phyloP scores from a whole-genome alignment of 2,888 invertebrate genomes.

The Nomada hirtipes region DNA sequence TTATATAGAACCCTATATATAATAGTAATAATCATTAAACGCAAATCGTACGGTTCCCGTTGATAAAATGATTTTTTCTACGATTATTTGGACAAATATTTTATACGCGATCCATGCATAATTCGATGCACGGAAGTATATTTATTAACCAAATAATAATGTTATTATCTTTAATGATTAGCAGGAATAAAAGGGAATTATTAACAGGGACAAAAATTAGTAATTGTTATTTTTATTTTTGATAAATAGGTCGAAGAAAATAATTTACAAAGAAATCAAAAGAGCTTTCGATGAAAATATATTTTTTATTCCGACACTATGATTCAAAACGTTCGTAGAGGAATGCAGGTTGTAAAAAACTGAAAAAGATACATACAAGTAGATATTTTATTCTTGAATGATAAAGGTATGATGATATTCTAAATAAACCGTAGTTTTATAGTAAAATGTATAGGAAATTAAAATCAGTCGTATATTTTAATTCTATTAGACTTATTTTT shows the following conservation, averaged over 20 bases:
- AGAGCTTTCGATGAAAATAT: not conserved
- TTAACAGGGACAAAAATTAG: too few species aligned
- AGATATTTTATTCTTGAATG: not conserved
- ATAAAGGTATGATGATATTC: not conserved
- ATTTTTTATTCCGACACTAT: not conserved
- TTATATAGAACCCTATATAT: not conserved
- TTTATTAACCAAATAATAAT: not conserved
- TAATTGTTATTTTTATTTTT: not conserved
- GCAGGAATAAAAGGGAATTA: too few species aligned
- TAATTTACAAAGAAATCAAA: not conserved
- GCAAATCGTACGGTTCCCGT: conserved; percentile 3
- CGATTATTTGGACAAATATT: not conserved
- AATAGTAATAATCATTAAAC: conserved; percentile 1
- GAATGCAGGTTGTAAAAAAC: not conserved
- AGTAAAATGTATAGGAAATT: not conserved
- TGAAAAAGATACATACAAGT: not conserved
- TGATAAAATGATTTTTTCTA: not conserved
- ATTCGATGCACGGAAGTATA: not conserved
- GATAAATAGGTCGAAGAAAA: not conserved
- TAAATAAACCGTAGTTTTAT: not conserved
- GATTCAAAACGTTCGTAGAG: not conserved
- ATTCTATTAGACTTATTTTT: not conserved
- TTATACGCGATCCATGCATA: too few species aligned
- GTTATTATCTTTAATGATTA: not conserved
- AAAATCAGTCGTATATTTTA: too few species aligned